phyloP scores from a whole-genome alignment of 2,888 invertebrate species.

The Carpatolechia fugitivella region DNA sequence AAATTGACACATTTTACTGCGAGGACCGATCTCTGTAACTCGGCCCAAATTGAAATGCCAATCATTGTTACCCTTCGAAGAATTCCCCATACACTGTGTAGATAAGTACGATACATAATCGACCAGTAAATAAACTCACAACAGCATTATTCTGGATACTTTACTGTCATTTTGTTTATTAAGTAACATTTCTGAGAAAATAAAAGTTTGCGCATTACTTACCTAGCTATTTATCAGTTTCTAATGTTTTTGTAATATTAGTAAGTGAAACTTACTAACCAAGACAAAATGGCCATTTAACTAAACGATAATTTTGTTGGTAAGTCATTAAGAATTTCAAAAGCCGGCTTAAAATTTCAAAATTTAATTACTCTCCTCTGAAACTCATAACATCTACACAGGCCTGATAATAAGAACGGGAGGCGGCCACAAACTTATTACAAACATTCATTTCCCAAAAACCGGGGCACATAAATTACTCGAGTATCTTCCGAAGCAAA shows the following conservation, averaged over 20 bases:
- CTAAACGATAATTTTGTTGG: no score
- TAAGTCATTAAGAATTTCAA: not conserved
- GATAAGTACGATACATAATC: no score
- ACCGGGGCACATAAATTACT: slow-evolving; percentile 60
- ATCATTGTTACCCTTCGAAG: slow-evolving; percentile 41
- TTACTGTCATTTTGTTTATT: no score
- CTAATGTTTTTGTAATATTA: no score
- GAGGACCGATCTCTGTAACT: slow-evolving; percentile 38
- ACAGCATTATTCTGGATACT: no score
- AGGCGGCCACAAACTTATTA: slow-evolving; percentile 51
- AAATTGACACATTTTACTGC: slow-evolving; percentile 47
- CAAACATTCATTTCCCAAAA: slow-evolving; percentile 61
- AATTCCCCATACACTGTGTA: slow-evolving; percentile 11
- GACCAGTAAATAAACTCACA: no score
- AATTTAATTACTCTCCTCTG: slow-evolving; percentile 16
- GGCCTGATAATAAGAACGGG: slow-evolving; percentile 35
- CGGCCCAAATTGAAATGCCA: slow-evolving; percentile 59
- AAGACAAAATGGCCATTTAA: no score
- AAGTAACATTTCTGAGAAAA: no score
- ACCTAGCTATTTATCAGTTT: no score
- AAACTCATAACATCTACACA: slow-evolving; percentile 20
- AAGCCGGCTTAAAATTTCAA: slow-evolving; percentile 13
- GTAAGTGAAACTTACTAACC: no score
- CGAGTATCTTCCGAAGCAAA: slow-evolving; percentile 63
- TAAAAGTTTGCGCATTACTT: no score